Conservation (phyloP, 2,888 invertebrate species). For the Zhengitettix transpicula region DNA sequence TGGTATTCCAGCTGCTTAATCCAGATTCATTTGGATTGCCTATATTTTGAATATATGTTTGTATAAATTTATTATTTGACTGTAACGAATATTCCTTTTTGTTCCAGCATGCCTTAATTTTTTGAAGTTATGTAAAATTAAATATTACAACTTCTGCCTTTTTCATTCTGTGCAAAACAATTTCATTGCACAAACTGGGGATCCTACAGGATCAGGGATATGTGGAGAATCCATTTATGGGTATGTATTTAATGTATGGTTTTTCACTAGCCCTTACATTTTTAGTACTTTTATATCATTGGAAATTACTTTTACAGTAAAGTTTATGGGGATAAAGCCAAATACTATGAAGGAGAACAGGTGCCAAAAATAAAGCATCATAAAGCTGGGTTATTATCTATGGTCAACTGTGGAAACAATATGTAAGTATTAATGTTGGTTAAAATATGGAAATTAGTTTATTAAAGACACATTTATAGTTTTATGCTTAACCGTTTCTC, state of each 20-base stretch:
- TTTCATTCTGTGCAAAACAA: constrained; percentile 87
- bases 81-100: constrained; percentile 6
- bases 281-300: too few relatives aligned
- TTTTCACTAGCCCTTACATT: too few relatives aligned
- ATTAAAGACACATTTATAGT: too few relatives aligned
- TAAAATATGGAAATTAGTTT: too few relatives aligned
- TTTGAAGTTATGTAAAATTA: constrained; percentile 90
- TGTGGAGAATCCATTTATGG: constrained; percentile 86
- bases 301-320: constrained; percentile 25
- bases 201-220: constrained; percentile 78
- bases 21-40: neutral
- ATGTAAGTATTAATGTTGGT: constrained; percentile 33
- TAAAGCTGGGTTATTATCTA: constrained; percentile 71
- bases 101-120: constrained; percentile 69
- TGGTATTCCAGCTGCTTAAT: too few relatives aligned
- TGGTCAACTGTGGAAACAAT: constrained; percentile 84
- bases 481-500: too few relatives aligned
- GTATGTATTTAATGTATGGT: constrained; percentile 17
- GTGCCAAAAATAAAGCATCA: constrained; percentile 83
- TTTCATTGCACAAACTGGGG: constrained; percentile 95
- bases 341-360: constrained; percentile 81
- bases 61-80: neutral
- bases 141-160: constrained; percentile 91
- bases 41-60: neutral
- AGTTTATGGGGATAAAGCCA: constrained; percentile 69